A percentile compares a stretch with the other conserved stretches of the same genome.
phyloP scores from a whole-genome alignment of 2,888 invertebrate species.

The Amphipyra berbera region DNA sequence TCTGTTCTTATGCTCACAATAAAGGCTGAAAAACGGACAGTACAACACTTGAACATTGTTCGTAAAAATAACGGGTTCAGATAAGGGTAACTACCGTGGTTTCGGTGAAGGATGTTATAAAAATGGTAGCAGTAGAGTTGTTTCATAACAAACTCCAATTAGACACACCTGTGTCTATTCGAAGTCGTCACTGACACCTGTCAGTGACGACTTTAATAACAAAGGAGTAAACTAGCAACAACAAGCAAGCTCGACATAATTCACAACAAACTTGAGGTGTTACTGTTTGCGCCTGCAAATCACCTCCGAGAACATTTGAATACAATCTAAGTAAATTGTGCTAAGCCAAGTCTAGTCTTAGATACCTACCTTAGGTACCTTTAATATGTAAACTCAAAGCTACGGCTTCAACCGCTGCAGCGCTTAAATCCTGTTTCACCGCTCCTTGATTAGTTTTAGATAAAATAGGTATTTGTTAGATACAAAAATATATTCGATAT shows the following conservation, averaged over 20 bases:
- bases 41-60: slow-evolving; percentile 19
- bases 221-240: slow-evolving; percentile 28
- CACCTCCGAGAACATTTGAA: slow-evolving; percentile 38
- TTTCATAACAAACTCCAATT: slow-evolving; percentile 48
- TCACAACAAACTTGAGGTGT: slow-evolving; percentile 42
- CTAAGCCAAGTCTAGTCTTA: slow-evolving; percentile 22
- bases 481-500: slow-evolving; percentile 25
- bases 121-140: slow-evolving; percentile 25
- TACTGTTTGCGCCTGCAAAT: slow-evolving; percentile 21
- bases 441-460: slow-evolving; percentile 46
- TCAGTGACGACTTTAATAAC: slow-evolving; percentile 50
- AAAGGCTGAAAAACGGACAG: slow-evolving; percentile 14
- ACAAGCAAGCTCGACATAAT: slow-evolving; percentile 31
- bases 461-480: slow-evolving; percentile 33
- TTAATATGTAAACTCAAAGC: slow-evolving; percentile 8
- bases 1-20: slow-evolving; percentile 2
- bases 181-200: too few species aligned
- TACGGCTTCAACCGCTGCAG: slow-evolving; percentile 27
- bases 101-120: slow-evolving; percentile 45
- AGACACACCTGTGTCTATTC: slow-evolving; percentile 47
- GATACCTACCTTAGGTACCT: slow-evolving; percentile 16
- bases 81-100: slow-evolving; percentile 20
- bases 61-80: slow-evolving; percentile 22
- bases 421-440: slow-evolving; percentile 42
- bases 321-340: slow-evolving; percentile 49